Evolutionary conservation across 2,797 vertebrate genomes (phyloP), one percentile per base, ranked within the genome.

Genomic region (Phataginus tetradactyla): DNA sequence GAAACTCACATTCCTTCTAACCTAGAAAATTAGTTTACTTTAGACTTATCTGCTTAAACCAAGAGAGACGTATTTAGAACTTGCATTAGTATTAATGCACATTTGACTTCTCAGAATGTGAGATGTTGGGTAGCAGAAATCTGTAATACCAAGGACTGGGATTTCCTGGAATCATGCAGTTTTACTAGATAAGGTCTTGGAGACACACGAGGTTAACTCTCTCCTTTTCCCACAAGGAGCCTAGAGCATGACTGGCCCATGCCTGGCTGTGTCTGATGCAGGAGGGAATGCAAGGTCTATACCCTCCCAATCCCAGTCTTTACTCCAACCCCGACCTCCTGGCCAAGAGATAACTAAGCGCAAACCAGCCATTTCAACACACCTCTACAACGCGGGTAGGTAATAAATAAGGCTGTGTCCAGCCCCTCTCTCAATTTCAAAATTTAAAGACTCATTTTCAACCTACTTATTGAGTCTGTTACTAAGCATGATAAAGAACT

Each of bases 371-470:
- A 42, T 39, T 25, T n/a, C 68, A 77, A 57, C 15, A 32, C 4
- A 7, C 13, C 45, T 51, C 53, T 9, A 27, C 10, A 18, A 42
- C 4, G 14, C 4, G 15, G 42, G 59, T 45, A 59, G 37, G 27
- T 23, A 51, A 29, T 15, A 37, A 51, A 29, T 15, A 37, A 27
- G 12, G 51, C 6, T 1, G 25, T 4, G 6, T 29, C 32, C 53
- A 74, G 57, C 5, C n/a, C 3, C 9, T 59, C 29, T 74, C 14
- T 88, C 53, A 37, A n/a, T 20, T 63, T 34, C 83, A 71, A 72
- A 45, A 75, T 66, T 85, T 68, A 71, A 79, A 89, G 37, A 74
- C 51, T 71, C 68, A 27, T 59, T 90, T 94, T 74, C 55, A 93
- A 87, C 57, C 23, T 45, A 37, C 9, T 66, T 87, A 29, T 72